These are phyloP conservation scores for Sebastes ruberrimus DNA, from an alignment of 2,797 vertebrate genomes.

Conservation along the genomic window DNA sequence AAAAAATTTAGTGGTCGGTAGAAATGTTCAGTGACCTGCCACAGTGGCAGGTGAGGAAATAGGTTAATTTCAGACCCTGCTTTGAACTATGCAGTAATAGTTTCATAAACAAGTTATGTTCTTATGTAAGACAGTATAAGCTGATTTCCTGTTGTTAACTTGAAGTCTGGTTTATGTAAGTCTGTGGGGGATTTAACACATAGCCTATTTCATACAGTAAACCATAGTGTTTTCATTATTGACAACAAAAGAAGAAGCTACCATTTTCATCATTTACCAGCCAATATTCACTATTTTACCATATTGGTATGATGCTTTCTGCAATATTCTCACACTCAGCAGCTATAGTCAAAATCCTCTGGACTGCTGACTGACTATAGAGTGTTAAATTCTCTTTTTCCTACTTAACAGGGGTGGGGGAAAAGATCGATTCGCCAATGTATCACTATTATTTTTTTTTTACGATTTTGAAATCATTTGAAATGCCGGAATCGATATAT, in stretches of 20 bases:
- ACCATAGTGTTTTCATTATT: neutral
- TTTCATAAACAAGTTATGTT: neutral
- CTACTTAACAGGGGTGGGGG: too few species aligned
- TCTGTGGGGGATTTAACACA: neutral
- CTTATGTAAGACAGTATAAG: neutral
- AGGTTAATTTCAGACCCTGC: too few species aligned
- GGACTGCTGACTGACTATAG: neutral
- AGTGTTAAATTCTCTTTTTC: neutral
- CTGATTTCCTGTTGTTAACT: neutral
- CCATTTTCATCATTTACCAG: neutral
- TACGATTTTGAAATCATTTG: too few species aligned
- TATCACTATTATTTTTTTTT: too few species aligned
- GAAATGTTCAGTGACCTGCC: too few species aligned
- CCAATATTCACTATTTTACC: neutral
- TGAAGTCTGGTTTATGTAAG: neutral
- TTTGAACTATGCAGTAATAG: neutral
- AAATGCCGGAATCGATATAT: too few species aligned
- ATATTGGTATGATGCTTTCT: neutral
- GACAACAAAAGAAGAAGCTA: neutral
- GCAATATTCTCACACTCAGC: neutral
- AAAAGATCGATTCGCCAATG: too few species aligned
- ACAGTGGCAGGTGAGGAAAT: too few species aligned
- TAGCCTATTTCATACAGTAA: neutral
- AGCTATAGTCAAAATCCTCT: neutral
- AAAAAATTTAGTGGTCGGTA: too few species aligned